These are phyloP conservation scores for Varanus komodoensis DNA, from an alignment of 2,113 vertebrate genomes.

Conservation along the genomic window DNA sequence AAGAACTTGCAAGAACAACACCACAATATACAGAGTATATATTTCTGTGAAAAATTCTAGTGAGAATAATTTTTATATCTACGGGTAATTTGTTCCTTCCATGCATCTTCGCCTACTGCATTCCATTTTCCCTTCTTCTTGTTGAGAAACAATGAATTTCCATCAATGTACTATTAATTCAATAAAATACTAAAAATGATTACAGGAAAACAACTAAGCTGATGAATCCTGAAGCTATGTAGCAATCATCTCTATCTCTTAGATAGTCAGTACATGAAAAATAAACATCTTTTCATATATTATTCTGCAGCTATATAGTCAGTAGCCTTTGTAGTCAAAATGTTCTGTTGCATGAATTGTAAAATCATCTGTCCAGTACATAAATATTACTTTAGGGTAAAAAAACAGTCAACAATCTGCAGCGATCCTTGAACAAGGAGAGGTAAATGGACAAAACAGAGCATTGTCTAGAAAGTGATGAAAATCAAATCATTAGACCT, in stretches of 20 bases:
- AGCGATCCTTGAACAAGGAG: slow-evolving; percentile 29
- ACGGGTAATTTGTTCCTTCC: not conserved
- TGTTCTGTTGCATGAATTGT: not conserved
- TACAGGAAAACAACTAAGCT: slow-evolving; percentile 29
- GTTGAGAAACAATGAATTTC: not conserved
- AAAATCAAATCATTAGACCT: slow-evolving; percentile 46
- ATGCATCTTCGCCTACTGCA: not conserved
- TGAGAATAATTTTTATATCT: not conserved
- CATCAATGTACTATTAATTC: slow-evolving; percentile 32
- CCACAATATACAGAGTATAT: not conserved
- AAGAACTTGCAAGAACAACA: not conserved
- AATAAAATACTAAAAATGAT: slow-evolving; percentile 32
- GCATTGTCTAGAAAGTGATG: slow-evolving; percentile 12
- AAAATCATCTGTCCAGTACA: slow-evolving; percentile 51
- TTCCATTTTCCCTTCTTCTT: not conserved
- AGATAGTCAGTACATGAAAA: slow-evolving; percentile 42
- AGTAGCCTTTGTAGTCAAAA: not conserved
- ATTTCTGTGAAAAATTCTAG: not conserved
- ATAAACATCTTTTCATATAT: slow-evolving; percentile 4
- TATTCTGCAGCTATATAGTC: slow-evolving; percentile 17
- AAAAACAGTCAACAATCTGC: slow-evolving; percentile 32
- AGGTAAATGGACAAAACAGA: not conserved
- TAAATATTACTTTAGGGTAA: slow-evolving; percentile 37
- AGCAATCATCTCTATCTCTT: slow-evolving; percentile 49
- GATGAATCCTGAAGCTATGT: slow-evolving; percentile 48